Evolutionary conservation across 2,888 invertebrate genomes (phyloP), one percentile per base, ranked within the genome.

Genomic region (Drosophila ustulata): DNA sequence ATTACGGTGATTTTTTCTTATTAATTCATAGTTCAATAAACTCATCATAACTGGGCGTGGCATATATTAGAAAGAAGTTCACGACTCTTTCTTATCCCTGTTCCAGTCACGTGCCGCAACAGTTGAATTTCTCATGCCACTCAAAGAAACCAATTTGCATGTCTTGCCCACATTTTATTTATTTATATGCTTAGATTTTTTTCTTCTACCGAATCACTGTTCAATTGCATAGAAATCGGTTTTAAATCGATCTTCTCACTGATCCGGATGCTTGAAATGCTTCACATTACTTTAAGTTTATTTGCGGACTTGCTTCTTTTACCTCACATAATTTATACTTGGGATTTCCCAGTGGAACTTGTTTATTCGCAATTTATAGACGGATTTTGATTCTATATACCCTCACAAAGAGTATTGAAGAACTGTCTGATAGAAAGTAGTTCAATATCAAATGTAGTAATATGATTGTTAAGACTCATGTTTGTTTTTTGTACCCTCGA

Each of bases 331-430:
- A 75, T 79, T 66, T 81, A 66, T 77, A 63, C 63, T 51, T 70
- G 71, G 85, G 63, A 64, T 72, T 75, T 74, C 77, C 80, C 75
- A 66, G 18, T 59, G 61, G 57, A 74, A 51, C 61, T 55, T 68
- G 52, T 66, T 83, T 71, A 77, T 73, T 61, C 51, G 71, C 76
- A 74, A 80, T 85, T 87, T 82, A 73, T 63, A 85, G 64, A 71
- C 84, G 84, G 84, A 86, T 71, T 64, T 71, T 23, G 51, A 58
- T 55, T 52, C 3, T 11, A 3, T 0, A 56, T 63, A 63, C 63
- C 1, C 47, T 53, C 7, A 4, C 8, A 6, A n/a, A 28, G 8
- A 6, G 23, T 30, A n/a, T 9, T 9, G 3, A 3, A 6, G 11
- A 49, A 13, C 18, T 11, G 9, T 11, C 28, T 11, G 18, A 4